These are phyloP conservation scores for Nephrotoma guestfalica DNA, from an alignment of 2,888 invertebrate species.

Conservation along the genomic window DNA sequence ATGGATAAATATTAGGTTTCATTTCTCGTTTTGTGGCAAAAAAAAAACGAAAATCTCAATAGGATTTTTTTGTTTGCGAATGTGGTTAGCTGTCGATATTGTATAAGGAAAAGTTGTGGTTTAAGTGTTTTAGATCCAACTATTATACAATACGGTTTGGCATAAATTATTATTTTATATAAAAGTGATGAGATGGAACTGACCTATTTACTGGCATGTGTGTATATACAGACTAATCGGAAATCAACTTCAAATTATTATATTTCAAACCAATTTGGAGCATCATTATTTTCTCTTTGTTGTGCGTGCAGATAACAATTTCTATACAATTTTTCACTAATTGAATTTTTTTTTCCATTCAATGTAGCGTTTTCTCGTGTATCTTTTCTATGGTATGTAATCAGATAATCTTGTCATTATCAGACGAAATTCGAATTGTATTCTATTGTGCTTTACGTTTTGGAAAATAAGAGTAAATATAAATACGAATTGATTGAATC, in stretches of 20 bases:
- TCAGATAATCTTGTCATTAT: not conserved
- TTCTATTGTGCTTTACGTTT: not conserved
- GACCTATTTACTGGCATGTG: not conserved
- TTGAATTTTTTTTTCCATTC: not conserved
- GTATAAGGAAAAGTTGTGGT: not conserved
- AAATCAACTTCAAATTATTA: not conserved
- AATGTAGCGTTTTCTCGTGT: not conserved
- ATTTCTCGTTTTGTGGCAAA: not conserved
- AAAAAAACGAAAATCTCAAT: not conserved
- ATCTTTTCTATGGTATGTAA: not conserved
- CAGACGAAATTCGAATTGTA: not conserved
- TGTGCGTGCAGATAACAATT: not conserved
- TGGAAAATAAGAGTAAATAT: not conserved
- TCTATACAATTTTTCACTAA: not conserved
- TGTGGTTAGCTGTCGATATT: not conserved
- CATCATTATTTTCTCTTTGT: not conserved
- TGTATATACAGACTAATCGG: not conserved
- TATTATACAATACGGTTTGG: not conserved
- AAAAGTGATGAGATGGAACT: not conserved
- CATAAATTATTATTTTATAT: not conserved
- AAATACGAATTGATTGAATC: not conserved
- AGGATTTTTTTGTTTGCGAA: not conserved
- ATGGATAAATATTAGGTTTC: not conserved
- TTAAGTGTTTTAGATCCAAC: not conserved
- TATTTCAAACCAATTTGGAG: not conserved